A percentile compares a stretch with the other conserved stretches of the same genome.
phyloP scores from a whole-genome alignment of 2,888 invertebrate genomes.

The Agelastica alni region DNA sequence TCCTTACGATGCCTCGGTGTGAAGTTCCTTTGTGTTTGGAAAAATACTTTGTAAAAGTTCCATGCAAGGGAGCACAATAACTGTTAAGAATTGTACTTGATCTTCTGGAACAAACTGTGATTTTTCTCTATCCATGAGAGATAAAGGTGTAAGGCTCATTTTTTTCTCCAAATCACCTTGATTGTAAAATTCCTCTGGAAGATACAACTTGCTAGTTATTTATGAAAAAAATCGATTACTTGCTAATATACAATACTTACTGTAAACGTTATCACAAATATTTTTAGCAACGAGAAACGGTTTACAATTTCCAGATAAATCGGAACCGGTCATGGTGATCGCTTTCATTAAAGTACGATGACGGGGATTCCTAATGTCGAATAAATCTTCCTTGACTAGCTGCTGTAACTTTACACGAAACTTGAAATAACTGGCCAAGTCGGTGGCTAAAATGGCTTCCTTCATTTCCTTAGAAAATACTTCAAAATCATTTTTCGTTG shows the following conservation, averaged over 20 bases:
- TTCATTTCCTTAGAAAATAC: conserved; percentile 60
- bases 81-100: conserved; percentile 66
- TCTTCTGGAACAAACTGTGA: conserved; percentile 64
- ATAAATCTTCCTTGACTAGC: conserved; percentile 57
- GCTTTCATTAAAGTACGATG: conserved; percentile 63
- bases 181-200: conserved; percentile 53
- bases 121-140: conserved; percentile 68
- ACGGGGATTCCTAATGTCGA: conserved; percentile 58
- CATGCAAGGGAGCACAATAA: conserved; percentile 64
- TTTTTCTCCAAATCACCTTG: conserved; percentile 66
- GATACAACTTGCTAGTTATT: too few species aligned
- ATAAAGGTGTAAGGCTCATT: conserved; percentile 64
- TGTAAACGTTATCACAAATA: conserved; percentile 61
- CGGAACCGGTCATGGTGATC: conserved; percentile 64
- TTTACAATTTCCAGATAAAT: conserved; percentile 64
- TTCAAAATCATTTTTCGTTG: conserved; percentile 54
- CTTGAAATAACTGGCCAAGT: conserved; percentile 63
- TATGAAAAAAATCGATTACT: too few species aligned
- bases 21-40: conserved; percentile 60
- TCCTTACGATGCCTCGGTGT: conserved; percentile 60
- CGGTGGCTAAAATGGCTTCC: conserved; percentile 65
- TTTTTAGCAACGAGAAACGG: conserved; percentile 62
- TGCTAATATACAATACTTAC: conserved; percentile 51
- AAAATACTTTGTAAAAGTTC: conserved; percentile 60
- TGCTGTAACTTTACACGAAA: conserved; percentile 61